Evolutionary conservation across 2,888 invertebrate genomes (phyloP).

Genomic region (Meteorus cinctellus): DNA sequence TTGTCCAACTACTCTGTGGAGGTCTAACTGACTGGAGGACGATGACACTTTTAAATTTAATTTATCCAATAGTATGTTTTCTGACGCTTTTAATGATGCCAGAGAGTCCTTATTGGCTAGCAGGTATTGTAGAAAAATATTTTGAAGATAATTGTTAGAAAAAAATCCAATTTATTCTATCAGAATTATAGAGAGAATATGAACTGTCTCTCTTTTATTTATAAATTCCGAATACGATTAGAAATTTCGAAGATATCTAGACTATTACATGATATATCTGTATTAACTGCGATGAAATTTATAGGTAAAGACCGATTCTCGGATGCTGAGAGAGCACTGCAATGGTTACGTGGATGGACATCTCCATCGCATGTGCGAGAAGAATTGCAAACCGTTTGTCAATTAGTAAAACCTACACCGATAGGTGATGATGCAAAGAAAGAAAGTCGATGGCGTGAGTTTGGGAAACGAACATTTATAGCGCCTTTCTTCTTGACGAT

Average conservation of each 20-base stretch:
- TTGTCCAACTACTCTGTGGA: conserved; percentile 85
- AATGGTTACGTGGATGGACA: conserved; percentile 89
- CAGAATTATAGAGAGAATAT: too few species aligned
- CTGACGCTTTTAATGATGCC: conserved; percentile 82
- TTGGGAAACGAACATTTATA: conserved; percentile 79
- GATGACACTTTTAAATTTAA: conserved; percentile 81
- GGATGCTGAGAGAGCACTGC: conserved; percentile 81
- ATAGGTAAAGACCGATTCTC: conserved; percentile 76
- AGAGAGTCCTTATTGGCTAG: conserved; percentile 88
- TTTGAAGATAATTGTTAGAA: too few species aligned
- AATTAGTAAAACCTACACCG: conserved; percentile 68
- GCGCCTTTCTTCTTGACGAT: conserved; percentile 81
- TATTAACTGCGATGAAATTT: conserved; percentile 16
- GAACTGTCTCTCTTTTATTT: too few species aligned
- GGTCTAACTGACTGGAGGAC: conserved; percentile 82
- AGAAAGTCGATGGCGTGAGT: conserved; percentile 71
- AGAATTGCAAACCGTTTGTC: conserved; percentile 77
- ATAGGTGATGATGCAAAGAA: conserved; percentile 36
- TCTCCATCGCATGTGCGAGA: conserved; percentile 77
- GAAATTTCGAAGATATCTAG: too few species aligned
- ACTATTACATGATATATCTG: too few species aligned
- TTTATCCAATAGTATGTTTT: conserved; percentile 80
- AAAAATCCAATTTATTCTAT: too few species aligned
- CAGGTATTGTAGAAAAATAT: conserved; percentile 71
- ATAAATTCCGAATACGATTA: too few species aligned